Evolutionary conservation across 2,888 invertebrate genomes (phyloP).

Genomic region (Meghimatium bilineatum): DNA sequence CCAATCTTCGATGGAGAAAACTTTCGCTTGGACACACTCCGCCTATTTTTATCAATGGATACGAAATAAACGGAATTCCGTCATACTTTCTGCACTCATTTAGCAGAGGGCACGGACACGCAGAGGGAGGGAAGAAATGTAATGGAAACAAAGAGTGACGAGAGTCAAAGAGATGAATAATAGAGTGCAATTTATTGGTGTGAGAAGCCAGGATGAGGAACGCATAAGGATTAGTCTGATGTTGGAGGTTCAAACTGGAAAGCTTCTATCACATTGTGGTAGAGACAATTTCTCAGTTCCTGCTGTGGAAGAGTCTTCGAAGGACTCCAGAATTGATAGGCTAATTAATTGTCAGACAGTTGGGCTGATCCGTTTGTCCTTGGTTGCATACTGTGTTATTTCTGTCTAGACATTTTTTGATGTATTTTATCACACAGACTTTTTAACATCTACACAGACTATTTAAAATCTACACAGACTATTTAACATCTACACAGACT

Average conservation of each 20-base stretch:
- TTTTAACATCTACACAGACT: too few relatives aligned
- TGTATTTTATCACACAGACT: too few relatives aligned
- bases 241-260: too few relatives aligned
- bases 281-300: slow-evolving; percentile 3
- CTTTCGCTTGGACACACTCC: slow-evolving; percentile 1
- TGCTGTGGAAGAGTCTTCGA: neutral
- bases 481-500: too few relatives aligned
- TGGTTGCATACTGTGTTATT: too few relatives aligned
- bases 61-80: neutral
- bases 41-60: neutral
- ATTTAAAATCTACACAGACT: too few relatives aligned
- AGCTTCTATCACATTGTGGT: neutral
- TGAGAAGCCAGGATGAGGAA: neutral
- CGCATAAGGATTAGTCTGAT: neutral
- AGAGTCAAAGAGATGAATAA: neutral
- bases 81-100: neutral
- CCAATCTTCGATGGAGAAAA: neutral
- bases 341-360: neutral
- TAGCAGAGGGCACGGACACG: neutral
- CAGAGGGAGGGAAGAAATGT: neutral
- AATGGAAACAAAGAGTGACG: neutral
- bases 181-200: neutral
- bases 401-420: too few relatives aligned
- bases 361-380: too few relatives aligned
- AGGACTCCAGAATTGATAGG: neutral